These are phyloP conservation scores for Lepidurus apus DNA, from an alignment of 1,140 invertebrate genomes.

Conservation along the genomic window DNA sequence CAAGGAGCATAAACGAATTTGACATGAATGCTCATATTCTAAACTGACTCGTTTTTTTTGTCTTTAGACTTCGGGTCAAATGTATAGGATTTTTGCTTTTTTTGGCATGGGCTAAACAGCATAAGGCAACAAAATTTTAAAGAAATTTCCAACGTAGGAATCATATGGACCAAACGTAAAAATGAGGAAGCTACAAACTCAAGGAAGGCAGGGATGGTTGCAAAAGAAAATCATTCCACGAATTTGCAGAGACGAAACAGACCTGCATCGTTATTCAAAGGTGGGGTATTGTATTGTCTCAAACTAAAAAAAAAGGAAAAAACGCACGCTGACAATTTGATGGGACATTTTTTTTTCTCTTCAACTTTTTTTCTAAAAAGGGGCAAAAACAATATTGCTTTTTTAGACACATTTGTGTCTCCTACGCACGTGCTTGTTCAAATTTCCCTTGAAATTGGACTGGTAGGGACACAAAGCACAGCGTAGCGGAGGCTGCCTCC, in stretches of 20 bases:
- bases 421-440: constrained; percentile 18
- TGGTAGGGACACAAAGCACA: background rate
- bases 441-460: constrained; percentile 16
- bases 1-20: constrained; percentile 14
- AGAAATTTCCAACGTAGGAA: background rate
- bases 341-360: background rate
- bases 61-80: background rate
- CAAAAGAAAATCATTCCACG: constrained; percentile 19
- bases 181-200: background rate
- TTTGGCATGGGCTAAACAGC: background rate
- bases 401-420: background rate
- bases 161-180: background rate
- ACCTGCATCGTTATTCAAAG: constrained; percentile 5
- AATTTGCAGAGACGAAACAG: background rate
- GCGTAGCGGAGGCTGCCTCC: constrained; percentile 16
- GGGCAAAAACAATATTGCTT: background rate
- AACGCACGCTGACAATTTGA: background rate
- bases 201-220: background rate
- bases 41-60: background rate
- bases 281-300: constrained; percentile 11
- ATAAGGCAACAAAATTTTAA: background rate
- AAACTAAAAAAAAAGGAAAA: background rate
- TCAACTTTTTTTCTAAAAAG: background rate
- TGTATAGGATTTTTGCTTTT: background rate
- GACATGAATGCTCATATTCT: background rate